Evolutionary conservation across 2,888 invertebrate species (phyloP).

Genomic region (Himalopsyche anomala): DNA sequence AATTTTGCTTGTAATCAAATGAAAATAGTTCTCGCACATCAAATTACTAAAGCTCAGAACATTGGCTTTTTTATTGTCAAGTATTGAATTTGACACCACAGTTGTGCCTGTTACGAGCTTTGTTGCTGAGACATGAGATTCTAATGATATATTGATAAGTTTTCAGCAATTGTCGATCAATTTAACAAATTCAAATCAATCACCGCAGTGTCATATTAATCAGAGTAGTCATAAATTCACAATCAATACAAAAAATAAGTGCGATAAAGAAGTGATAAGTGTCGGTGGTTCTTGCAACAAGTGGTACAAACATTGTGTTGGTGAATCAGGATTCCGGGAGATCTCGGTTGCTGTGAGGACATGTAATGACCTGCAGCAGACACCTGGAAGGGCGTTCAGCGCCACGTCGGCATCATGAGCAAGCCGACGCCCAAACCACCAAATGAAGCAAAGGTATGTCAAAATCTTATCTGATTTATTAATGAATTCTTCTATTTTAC

Average conservation of each 20-base stretch:
- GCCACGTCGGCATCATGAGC: conserved; percentile 60
- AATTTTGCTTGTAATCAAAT: no score
- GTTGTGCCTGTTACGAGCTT: no score
- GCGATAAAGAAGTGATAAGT: not conserved
- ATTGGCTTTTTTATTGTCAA: no score
- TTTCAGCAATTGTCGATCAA: not conserved
- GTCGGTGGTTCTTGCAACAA: not conserved
- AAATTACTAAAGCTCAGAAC: no score
- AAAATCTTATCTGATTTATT: not conserved
- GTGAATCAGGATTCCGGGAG: conserved; percentile 7
- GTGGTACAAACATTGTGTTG: not conserved
- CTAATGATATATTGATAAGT: no score
- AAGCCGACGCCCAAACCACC: conserved; percentile 54
- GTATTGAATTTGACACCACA: no score
- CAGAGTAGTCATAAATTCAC: no score
- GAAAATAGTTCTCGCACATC: no score
- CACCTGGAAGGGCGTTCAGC: conserved; percentile 41
- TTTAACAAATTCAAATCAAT: not conserved
- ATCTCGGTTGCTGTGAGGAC: not conserved
- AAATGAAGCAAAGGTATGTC: conserved; percentile 58
- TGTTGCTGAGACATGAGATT: no score
- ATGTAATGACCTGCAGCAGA: conserved; percentile 31
- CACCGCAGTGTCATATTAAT: not conserved
- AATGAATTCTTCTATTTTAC: no score
- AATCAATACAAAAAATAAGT: not conserved